phyloP scores from a whole-genome alignment of 1,140 invertebrate genomes.

The Drosophila ohnishii region DNA sequence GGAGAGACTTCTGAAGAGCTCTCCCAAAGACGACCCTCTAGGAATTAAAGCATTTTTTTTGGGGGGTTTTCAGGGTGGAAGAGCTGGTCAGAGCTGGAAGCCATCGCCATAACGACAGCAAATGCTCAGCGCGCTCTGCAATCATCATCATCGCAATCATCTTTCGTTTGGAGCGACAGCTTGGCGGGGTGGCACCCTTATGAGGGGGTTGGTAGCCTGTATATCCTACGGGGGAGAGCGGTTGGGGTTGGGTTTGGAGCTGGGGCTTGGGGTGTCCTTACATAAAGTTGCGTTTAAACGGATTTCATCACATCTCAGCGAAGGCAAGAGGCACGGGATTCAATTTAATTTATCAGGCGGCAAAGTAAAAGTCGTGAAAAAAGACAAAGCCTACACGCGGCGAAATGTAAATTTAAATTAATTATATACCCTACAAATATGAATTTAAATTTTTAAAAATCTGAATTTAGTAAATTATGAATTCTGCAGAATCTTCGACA shows the following conservation, averaged over 20 bases:
- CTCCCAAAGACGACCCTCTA: constrained; percentile 9
- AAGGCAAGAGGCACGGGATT: constrained; percentile 48
- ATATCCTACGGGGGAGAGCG: not conserved
- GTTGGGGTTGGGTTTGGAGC: not conserved
- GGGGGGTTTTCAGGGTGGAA: constrained; percentile 3
- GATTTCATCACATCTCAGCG: constrained; percentile 63
- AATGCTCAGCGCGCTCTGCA: constrained; percentile 30
- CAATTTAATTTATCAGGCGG: constrained; percentile 74
- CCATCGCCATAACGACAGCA: constrained; percentile 58
- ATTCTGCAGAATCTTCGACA: no score
- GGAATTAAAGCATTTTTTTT: constrained; percentile 16
- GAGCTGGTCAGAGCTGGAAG: constrained; percentile 18
- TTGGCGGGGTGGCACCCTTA: constrained; percentile 26
- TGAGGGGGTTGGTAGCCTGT: constrained; percentile 9
- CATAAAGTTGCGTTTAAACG: constrained; percentile 72
- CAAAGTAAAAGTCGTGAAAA: constrained; percentile 41
- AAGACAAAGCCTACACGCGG: constrained; percentile 31
- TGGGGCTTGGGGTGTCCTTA: not conserved
- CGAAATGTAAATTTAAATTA: not conserved
- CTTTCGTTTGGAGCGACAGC: constrained; percentile 24
- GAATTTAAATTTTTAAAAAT: not conserved
- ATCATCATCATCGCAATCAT: constrained; percentile 31
- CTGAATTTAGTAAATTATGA: no score
- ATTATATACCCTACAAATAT: not conserved
- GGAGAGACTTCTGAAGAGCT: constrained; percentile 1